Evolutionary conservation across 2,113 vertebrate genomes (phyloP).

Genomic region (Azemiops feae): DNA sequence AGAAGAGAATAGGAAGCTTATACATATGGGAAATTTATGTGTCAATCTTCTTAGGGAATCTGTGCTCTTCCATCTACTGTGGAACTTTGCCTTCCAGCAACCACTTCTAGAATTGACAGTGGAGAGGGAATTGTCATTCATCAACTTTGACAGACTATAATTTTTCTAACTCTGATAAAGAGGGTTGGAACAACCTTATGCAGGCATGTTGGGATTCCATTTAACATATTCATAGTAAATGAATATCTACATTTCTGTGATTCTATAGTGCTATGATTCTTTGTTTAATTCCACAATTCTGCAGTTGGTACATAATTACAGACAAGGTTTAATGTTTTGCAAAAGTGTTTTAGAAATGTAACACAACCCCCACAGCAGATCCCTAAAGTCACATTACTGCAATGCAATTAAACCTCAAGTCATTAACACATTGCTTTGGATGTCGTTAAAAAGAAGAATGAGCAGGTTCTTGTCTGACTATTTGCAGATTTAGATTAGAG

Average conservation of each 20-base stretch:
- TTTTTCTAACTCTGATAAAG: neutral
- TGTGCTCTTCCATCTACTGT: neutral
- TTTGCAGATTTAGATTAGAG: neutral
- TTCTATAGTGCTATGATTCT: neutral
- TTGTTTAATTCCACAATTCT: conserved; percentile 27
- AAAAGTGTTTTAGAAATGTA: conserved; percentile 31
- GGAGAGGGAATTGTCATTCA: neutral
- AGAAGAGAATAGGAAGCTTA: neutral
- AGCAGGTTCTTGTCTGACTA: neutral
- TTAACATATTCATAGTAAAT: conserved; percentile 10
- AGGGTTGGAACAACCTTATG: neutral
- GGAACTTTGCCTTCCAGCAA: conserved; percentile 25
- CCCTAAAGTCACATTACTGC: conserved; percentile 2
- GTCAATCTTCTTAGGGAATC: neutral
- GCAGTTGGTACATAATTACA: conserved; percentile 38
- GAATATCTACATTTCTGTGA: neutral
- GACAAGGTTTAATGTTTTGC: conserved; percentile 35
- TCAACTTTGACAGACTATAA: neutral
- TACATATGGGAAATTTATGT: neutral
- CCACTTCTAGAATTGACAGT: neutral
- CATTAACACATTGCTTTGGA: conserved; percentile 24
- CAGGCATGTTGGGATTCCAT: conserved; percentile 13
- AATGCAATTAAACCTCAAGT: conserved; percentile 33
- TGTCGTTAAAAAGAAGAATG: conserved; percentile 23
- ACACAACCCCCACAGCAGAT: conserved; percentile 6